A percentile compares a stretch with the other conserved stretches of the same genome.
Conservation (phyloP, 2,113 vertebrate genomes). For the Cairina moschata region DNA sequence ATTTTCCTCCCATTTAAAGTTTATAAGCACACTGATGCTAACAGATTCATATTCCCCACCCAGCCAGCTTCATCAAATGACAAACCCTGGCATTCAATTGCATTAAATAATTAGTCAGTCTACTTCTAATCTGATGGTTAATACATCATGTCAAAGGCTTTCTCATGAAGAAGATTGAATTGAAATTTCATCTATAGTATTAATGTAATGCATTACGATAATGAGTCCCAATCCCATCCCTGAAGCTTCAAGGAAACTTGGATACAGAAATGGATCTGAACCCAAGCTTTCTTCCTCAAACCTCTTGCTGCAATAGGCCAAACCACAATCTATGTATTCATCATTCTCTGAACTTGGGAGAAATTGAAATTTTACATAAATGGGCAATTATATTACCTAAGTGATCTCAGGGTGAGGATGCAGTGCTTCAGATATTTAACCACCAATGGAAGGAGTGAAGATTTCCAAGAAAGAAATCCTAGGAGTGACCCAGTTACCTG, state of each 20-base stretch:
- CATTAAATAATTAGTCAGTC: constrained; percentile 42
- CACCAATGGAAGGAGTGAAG: not conserved
- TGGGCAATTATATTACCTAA: not conserved
- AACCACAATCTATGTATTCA: not conserved
- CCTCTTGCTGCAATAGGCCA: not conserved
- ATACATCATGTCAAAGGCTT: constrained; percentile 45
- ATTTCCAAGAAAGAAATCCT: not conserved
- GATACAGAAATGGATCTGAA: not conserved
- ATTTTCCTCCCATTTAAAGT: constrained; percentile 26
- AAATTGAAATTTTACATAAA: not conserved
- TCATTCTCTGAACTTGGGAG: not conserved
- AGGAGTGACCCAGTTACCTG: accelerated
- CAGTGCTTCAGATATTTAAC: not conserved
- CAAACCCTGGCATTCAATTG: not conserved
- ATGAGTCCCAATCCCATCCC: not conserved
- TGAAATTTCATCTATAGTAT: constrained; percentile 20
- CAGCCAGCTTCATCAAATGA: constrained; percentile 22
- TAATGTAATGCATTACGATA: not conserved
- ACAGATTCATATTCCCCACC: constrained; percentile 30
- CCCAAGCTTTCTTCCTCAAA: not conserved
- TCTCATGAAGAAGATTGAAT: not conserved
- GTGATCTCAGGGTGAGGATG: not conserved
- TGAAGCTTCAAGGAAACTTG: not conserved
- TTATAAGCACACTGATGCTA: not conserved
- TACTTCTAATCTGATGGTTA: constrained; percentile 22